Base-by-base conservation (phyloP, 2,888 invertebrate genomes). In the Zhuqinia jingwanae region DNA sequence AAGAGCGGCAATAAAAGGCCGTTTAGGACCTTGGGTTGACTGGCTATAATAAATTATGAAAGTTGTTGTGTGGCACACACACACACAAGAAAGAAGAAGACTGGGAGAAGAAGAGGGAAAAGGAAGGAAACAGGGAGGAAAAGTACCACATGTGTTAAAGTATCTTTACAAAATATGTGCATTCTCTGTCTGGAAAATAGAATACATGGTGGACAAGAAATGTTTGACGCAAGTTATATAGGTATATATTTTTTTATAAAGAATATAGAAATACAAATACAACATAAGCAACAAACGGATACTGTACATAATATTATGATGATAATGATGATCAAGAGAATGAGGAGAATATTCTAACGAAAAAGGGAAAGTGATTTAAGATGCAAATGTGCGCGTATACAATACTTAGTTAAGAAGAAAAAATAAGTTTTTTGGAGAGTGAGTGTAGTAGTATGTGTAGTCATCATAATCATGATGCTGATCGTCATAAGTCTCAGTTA, bases 21-120 rank as follows among this genome's bases (percentile, higher is more conserved):
- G 81, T 86, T 86, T 86, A 86, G 76, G 80, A 85, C 85, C 81
- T 68, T 56, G 73, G 68, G 86, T 81, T 86, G 76, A 81, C 86
- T 86, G 20, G 53, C 76, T 68, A 30, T 50, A 75, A 86, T 86
- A 86, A 86, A 86, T 86, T 86, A 86, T 86, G 80, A 76, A 86
- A 80, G 68, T 68, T 79, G 73, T 81, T 73, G 85, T 63, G 65
- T n/a, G n/a, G n/a, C n/a, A n/a, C n/a, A n/a, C n/a, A n/a, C n/a
- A 42, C 30, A 36, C 15, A 81, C 22, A 81, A 36, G 56, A 76
- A n/a, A 68, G 73, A 60, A 68, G 36, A 30, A 65, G 15, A 15
- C 27, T 30, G 27, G 27, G 25, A 30, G 78, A 63, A 25, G 45
- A 20, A 70, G 11, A 36, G 60, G 60, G 36, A 60, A n/a, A 22